Conservation (phyloP, 2,113 vertebrate species). For the Riparia riparia region DNA sequence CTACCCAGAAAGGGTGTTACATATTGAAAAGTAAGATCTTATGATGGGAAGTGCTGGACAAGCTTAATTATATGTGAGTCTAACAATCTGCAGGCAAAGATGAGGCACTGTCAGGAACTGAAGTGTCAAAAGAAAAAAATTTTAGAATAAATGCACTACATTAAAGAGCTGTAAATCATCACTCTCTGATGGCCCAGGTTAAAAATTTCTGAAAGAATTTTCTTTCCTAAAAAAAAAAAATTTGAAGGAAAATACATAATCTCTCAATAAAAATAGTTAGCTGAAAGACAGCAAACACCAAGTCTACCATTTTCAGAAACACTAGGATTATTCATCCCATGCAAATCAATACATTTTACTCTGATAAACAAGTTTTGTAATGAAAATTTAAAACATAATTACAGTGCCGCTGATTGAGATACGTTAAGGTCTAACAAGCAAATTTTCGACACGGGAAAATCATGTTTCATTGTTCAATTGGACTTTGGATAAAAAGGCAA, state of each 20-base stretch:
- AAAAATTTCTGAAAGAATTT: neutral
- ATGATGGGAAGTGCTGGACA: neutral
- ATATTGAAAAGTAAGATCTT: neutral
- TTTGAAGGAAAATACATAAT: neutral
- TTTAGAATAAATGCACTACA: neutral
- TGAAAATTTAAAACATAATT: constrained; percentile 42
- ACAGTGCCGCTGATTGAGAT: neutral
- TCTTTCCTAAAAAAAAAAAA: neutral
- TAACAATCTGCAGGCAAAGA: neutral
- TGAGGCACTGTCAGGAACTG: neutral
- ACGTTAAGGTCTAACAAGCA: neutral
- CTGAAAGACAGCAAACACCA: neutral
- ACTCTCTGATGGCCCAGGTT: neutral
- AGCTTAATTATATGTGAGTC: neutral
- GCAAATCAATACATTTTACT: constrained; percentile 20
- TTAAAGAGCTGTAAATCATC: constrained; percentile 28
- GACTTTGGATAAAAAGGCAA: neutral
- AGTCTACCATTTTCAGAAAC: neutral
- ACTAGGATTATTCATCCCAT: neutral
- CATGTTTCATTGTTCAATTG: neutral
- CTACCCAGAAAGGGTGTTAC: neutral
- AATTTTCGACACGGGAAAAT: neutral
- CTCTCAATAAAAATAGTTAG: neutral
- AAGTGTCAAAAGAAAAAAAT: neutral
- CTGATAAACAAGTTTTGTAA: constrained; percentile 20